phyloP scores from a whole-genome alignment of 2,113 vertebrate species.

The Paracyprichromis sp. region DNA sequence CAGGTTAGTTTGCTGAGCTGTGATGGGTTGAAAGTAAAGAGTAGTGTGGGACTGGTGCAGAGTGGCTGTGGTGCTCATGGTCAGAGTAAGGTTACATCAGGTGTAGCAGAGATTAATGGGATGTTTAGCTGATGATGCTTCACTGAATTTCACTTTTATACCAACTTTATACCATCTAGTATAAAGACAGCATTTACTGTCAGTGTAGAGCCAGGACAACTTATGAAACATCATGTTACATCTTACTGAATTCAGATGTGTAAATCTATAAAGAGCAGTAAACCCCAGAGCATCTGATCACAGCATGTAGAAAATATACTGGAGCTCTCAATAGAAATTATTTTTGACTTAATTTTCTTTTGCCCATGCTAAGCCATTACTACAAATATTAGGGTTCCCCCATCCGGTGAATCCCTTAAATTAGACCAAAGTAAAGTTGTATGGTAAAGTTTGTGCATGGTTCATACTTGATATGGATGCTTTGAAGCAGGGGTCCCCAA shows the following conservation, averaged over 20 bases:
- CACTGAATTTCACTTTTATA: background rate
- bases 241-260: background rate
- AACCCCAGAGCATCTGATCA: background rate
- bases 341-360: background rate
- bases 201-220: background rate
- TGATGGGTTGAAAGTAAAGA: background rate
- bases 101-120: background rate
- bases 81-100: background rate
- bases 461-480: background rate
- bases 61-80: background rate
- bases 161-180: background rate
- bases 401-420: background rate
- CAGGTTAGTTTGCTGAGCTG: background rate
- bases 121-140: background rate
- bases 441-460: background rate
- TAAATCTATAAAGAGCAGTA: background rate
- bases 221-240: background rate
- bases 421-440: background rate
- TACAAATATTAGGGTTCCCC: background rate
- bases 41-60: background rate
- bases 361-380: background rate
- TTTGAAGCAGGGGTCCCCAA: accelerated
- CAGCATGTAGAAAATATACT: background rate
- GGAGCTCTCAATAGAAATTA: background rate
- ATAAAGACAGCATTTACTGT: background rate